Evolutionary conservation across 2,888 invertebrate genomes (phyloP), one percentile per base, ranked within the genome.

Genomic region (Sthenelais limicola): DNA sequence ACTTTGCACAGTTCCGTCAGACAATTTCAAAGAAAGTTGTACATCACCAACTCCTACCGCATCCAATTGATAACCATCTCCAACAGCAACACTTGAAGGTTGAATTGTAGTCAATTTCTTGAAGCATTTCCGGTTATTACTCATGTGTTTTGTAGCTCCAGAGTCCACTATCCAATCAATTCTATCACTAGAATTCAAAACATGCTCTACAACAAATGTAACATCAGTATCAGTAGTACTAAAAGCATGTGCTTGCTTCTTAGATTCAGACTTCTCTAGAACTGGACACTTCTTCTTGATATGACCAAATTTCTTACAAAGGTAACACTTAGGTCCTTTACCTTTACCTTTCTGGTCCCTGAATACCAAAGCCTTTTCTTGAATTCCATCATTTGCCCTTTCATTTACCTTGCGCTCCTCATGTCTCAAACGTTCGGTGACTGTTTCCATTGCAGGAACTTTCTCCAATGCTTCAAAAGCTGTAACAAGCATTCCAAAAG

Each of bases 81-180:
- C 68, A 15, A 73, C 18, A n/a, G 47, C 69, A 3, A 62, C 66
- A 5, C 47, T 32, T 24, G 33, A 33, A 15, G 54, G 54, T n/a
- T n/a, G n/a, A n/a, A n/a, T n/a, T n/a, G n/a, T n/a, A n/a, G n/a
- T n/a, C n/a, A n/a, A n/a, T n/a, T n/a, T n/a, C 33, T 51, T 5
- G 28, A 68, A 48, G 48, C 32, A 7, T 12, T 24, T 26, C 28
- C 35, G 38, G 32, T 52, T 35, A 38, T 12, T 56, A 38, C 52
- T 33, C 72, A 67, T 72, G 52, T 72, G 67, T 30, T 38, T 38
- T 0, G 68, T 72, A 18, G 72, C 72, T 4, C 72, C 72, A 24
- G 67, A 67, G 52, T 72, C 72, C 1, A 72, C 51, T n/a, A 72
- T 68, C 51, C 72, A 72, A 24, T 18, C 9, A 4, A 26, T 4